phyloP scores from a whole-genome alignment of 2,797 vertebrate genomes.

The Triplophysa yarkandensis region DNA sequence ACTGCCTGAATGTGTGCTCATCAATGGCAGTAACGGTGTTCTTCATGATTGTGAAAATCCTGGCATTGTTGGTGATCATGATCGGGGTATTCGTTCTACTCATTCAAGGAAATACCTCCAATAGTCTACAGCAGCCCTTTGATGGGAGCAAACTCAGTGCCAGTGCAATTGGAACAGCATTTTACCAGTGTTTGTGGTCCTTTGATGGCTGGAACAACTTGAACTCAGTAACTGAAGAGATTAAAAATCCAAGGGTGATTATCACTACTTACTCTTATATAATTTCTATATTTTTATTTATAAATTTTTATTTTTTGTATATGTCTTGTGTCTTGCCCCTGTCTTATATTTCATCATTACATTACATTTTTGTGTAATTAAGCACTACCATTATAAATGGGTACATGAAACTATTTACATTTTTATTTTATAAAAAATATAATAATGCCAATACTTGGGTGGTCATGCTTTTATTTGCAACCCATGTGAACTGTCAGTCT shows the following conservation, averaged over 20 bases:
- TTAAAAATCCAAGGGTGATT: conserved; percentile 83
- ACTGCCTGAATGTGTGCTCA: conserved; percentile 81
- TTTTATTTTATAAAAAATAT: no score
- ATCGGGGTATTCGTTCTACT: conserved; percentile 76
- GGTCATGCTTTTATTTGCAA: no score
- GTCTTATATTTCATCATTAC: no score
- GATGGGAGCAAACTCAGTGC: conserved; percentile 73
- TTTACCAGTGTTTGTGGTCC: conserved; percentile 91
- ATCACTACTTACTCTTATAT: background rate
- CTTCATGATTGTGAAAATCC: conserved; percentile 80
- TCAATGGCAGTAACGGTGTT: conserved; percentile 78
- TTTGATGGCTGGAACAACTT: conserved; percentile 90
- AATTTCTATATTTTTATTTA: background rate
- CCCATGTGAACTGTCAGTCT: no score
- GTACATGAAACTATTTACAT: no score
- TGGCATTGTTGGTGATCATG: conserved; percentile 78
- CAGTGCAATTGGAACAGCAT: conserved; percentile 78
- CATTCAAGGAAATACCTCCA: conserved; percentile 70
- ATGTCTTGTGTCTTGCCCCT: no score
- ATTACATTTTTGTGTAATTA: no score
- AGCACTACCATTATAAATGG: no score
- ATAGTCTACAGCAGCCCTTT: conserved; percentile 78
- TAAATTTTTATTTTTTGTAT: background rate
- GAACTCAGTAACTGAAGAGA: conserved; percentile 84
- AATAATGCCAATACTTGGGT: no score